phyloP scores from a whole-genome alignment of 2,888 invertebrate genomes.

The Cryptops parisi region DNA sequence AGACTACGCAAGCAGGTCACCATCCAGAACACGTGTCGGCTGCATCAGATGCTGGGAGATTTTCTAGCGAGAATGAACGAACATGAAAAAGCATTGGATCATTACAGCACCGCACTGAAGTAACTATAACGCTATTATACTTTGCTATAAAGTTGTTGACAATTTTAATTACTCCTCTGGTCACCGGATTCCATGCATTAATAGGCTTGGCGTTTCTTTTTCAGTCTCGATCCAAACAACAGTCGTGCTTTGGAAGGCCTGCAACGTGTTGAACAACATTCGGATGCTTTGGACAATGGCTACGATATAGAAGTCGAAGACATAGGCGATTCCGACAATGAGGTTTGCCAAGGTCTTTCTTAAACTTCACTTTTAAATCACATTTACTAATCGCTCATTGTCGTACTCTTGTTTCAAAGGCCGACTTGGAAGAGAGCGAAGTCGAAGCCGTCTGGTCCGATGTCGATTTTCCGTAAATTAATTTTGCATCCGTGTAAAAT shows the following conservation, averaged over 20 bases:
- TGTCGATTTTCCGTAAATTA: constrained; percentile 35
- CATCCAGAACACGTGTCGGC: constrained; percentile 43
- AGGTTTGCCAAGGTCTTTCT: constrained; percentile 21
- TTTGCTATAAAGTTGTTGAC: neutral
- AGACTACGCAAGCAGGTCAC: constrained; percentile 48
- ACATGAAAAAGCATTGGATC: constrained; percentile 51
- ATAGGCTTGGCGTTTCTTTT: constrained; percentile 12
- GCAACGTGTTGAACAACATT: constrained; percentile 40
- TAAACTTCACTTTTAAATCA: neutral
- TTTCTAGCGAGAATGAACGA: constrained; percentile 45
- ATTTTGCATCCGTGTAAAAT: too few relatives aligned
- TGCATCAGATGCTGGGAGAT: constrained; percentile 52
- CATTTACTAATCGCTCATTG: neutral
- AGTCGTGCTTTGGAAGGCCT: constrained; percentile 48
- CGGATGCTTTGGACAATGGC: constrained; percentile 20
- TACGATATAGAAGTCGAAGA: constrained; percentile 28
- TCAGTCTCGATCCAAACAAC: constrained; percentile 48
- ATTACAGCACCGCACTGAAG: constrained; percentile 50
- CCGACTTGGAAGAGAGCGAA: constrained; percentile 29
- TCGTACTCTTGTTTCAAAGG: constrained; percentile 6
- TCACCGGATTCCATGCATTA: too few relatives aligned
- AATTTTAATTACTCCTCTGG: neutral
- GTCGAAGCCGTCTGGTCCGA: constrained; percentile 47
- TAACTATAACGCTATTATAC: constrained; percentile 26
- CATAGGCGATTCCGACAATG: constrained; percentile 31